Evolutionary conservation across 1,140 invertebrate species (phyloP), one percentile per base, ranked within the genome.

Genomic region (Ephestia elutella): DNA sequence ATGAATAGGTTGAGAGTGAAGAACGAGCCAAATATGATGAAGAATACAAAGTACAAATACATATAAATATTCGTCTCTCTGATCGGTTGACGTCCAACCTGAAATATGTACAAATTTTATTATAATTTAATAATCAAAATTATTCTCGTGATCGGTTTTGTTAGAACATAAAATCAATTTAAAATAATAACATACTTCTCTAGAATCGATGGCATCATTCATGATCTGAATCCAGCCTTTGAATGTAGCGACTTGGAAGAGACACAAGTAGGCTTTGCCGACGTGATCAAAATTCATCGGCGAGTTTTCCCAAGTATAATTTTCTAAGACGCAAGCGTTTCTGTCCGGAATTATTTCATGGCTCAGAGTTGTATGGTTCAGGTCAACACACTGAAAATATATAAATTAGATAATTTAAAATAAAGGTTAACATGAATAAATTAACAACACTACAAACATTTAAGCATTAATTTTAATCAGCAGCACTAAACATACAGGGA

Each of bases 271-370:
- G 20, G 97, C 97, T 91, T 98, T 98, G 35, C 97, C 94, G 9
- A 99, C 97, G 89, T 99, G 97, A 89, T 99, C 98, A 89, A 99
- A 99, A 90, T 99, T 99, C 93, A 99, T 98, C 62, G 93, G 93
- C 35, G 97, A 97, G 90, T 99, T 99, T 86, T 95, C 93, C 98
- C 98, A 99, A 15, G 95, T 96, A 73, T 95, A 95, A 82, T 98
- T 97, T 88, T 96, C 95, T 65, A 94, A 92, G 60, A 92, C 91
- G 75, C 96, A 98, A 21, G 94, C 95, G 75, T 94, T 94, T 77
- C 90, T 90, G 78, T 96, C 95, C 21, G 95, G 94, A 71, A 97
- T 96, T 60, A 96, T 96, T 86, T 96, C 94, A 71, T 93, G 92
- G 80, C 95, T 96, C 25, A 97, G 80, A 55, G 92, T 93, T 56